Evolutionary conservation across 2,113 vertebrate species (phyloP).

Genomic region (Seriola aureovittata): DNA sequence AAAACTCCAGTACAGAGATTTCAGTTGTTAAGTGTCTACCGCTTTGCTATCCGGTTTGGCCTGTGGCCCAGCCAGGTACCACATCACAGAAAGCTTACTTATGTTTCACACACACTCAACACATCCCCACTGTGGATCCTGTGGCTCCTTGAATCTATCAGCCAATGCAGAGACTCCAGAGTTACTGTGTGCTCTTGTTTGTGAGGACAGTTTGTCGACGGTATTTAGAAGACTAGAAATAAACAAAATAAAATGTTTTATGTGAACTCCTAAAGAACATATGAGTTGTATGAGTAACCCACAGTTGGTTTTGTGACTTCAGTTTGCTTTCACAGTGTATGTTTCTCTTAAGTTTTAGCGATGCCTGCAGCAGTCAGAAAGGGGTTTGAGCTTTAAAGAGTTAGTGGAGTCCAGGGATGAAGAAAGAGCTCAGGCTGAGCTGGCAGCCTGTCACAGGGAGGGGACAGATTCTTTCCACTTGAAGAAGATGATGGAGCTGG

Average conservation of each 20-base stretch:
- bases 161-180: conserved; percentile 24
- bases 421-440: conserved; percentile 61
- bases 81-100: conserved; percentile 37
- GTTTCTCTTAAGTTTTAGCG: conserved; percentile 20
- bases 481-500: conserved; percentile 71
- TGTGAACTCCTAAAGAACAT: background rate
- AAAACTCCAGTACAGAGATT: conserved; percentile 13
- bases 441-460: conserved; percentile 76
- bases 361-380: conserved; percentile 38
- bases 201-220: background rate
- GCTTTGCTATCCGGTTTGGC: conserved; percentile 54
- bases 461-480: conserved; percentile 83
- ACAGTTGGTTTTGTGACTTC: conserved; percentile 9
- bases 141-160: conserved; percentile 25
- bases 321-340: background rate
- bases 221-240: conserved; percentile 11
- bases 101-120: conserved; percentile 41
- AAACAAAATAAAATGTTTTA: background rate
- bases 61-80: conserved; percentile 53
- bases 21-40: conserved; percentile 39
- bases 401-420: conserved; percentile 60
- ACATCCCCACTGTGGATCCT: conserved; percentile 21
- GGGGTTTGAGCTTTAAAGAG: conserved; percentile 51
- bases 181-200: background rate
- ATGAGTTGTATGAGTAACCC: background rate